Evolutionary conservation across 2,797 vertebrate genomes (phyloP).

Genomic region (Sebastes vulpes): DNA sequence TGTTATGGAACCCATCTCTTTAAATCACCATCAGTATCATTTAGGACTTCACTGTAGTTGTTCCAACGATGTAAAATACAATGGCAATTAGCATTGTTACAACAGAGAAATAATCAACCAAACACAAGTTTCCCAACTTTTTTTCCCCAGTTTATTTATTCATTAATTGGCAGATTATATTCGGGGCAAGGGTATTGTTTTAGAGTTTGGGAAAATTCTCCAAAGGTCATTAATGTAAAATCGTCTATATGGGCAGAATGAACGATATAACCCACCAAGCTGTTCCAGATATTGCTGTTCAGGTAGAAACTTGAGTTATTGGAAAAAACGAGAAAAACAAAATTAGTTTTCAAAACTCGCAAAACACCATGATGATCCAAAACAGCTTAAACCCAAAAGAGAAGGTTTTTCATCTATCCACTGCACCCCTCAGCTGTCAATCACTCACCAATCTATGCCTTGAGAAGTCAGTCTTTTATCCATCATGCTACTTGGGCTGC

Average conservation of each 20-base stretch:
- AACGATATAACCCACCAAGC: not conserved
- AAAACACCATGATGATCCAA: constrained; percentile 16
- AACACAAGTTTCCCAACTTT: too few species aligned
- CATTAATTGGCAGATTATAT: too few species aligned
- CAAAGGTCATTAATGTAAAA: not conserved
- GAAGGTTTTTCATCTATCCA: constrained; percentile 1
- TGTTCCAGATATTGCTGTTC: not conserved
- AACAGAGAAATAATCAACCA: too few species aligned
- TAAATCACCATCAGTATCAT: too few species aligned
- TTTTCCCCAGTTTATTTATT: too few species aligned
- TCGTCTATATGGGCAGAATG: not conserved
- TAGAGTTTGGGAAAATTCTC: too few species aligned
- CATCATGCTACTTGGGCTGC: constrained; percentile 2
- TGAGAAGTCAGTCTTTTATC: constrained; percentile 16
- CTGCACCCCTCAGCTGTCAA: constrained; percentile 29
- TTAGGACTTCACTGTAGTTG: too few species aligned
- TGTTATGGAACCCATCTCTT: too few species aligned
- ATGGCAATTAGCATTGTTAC: too few species aligned
- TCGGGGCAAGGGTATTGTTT: too few species aligned
- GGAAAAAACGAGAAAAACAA: not conserved
- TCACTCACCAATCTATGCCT: constrained; percentile 22
- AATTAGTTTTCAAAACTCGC: constrained; percentile 5
- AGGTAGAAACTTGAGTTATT: not conserved
- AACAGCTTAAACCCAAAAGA: constrained; percentile 2
- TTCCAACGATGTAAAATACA: too few species aligned